A percentile compares a stretch with the other conserved stretches of the same genome.
Conservation (phyloP, 1,140 invertebrate genomes). For the Marisa cornuarietis region DNA sequence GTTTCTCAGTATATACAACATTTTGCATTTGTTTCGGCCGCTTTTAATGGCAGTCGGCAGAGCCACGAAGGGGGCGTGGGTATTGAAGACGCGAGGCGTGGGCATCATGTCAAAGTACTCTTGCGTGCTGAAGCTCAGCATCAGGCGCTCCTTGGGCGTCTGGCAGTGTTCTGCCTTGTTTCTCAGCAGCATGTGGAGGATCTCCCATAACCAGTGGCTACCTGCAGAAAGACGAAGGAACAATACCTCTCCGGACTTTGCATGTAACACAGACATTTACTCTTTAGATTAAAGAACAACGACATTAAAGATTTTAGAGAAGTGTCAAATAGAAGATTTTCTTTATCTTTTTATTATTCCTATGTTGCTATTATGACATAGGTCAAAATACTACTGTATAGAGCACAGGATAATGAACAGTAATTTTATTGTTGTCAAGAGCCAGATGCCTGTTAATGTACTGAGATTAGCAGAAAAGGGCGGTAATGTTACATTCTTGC, state of each 20-base stretch:
- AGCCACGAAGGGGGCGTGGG: conserved; percentile 20
- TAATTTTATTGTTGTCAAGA: neutral
- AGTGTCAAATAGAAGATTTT: neutral
- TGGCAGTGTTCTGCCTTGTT: conserved; percentile 19
- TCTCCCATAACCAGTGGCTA: conserved; percentile 45
- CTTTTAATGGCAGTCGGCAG: conserved; percentile 29
- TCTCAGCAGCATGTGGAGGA: conserved; percentile 34
- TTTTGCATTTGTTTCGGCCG: conserved; percentile 28
- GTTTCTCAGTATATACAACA: conserved; percentile 45
- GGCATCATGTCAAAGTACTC: conserved; percentile 23
- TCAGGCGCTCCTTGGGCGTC: conserved; percentile 24
- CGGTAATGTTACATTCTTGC: too few species aligned
- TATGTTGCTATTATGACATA: neutral
- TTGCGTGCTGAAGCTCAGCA: conserved; percentile 26
- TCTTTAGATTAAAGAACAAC: neutral
- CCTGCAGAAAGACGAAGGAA: conserved; percentile 22
- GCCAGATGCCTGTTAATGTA: too few species aligned
- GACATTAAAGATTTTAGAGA: neutral
- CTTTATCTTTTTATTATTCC: neutral
- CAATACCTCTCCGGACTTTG: too few species aligned
- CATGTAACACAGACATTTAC: too few species aligned
- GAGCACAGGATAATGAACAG: neutral
- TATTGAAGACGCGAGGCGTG: conserved; percentile 33
- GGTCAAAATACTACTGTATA: too few species aligned
- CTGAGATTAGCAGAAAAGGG: too few species aligned